Conservation (phyloP, 2,113 vertebrate genomes). For the Grammomys surdaster region DNA sequence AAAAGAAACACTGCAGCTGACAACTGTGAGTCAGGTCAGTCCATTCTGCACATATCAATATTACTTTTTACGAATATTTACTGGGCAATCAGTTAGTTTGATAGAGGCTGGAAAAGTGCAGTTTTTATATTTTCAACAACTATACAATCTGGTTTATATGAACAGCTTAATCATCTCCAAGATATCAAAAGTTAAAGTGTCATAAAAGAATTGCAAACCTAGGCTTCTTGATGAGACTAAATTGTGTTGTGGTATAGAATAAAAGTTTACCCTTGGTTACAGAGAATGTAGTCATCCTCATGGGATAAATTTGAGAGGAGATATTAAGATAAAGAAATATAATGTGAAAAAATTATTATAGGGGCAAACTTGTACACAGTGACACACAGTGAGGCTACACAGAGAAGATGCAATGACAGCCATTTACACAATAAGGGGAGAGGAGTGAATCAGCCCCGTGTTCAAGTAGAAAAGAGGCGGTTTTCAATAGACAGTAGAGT, state of each 20-base stretch:
- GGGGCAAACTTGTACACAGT: neutral
- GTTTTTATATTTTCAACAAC: constrained; percentile 26
- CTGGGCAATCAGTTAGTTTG: neutral
- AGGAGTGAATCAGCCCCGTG: accelerated
- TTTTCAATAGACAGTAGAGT: neutral
- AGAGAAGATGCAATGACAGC: neutral
- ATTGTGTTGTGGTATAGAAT: neutral
- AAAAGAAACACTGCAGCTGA: constrained; percentile 47
- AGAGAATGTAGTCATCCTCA: neutral
- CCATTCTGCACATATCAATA: constrained; percentile 27
- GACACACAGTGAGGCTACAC: neutral
- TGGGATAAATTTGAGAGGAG: neutral
- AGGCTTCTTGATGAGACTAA: neutral
- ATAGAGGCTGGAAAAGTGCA: neutral
- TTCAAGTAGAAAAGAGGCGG: neutral
- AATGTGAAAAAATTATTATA: neutral
- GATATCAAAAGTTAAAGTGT: neutral
- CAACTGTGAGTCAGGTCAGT: constrained; percentile 27
- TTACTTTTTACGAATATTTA: constrained; percentile 38
- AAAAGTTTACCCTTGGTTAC: neutral
- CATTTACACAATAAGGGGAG: neutral
- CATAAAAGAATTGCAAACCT: neutral
- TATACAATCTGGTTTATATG: constrained; percentile 3
- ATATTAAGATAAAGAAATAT: neutral
- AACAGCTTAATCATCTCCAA: constrained; percentile 10